These are phyloP conservation scores for Tursiops truncatus DNA, from an alignment of 2,113 vertebrate species.

Conservation along the genomic window DNA sequence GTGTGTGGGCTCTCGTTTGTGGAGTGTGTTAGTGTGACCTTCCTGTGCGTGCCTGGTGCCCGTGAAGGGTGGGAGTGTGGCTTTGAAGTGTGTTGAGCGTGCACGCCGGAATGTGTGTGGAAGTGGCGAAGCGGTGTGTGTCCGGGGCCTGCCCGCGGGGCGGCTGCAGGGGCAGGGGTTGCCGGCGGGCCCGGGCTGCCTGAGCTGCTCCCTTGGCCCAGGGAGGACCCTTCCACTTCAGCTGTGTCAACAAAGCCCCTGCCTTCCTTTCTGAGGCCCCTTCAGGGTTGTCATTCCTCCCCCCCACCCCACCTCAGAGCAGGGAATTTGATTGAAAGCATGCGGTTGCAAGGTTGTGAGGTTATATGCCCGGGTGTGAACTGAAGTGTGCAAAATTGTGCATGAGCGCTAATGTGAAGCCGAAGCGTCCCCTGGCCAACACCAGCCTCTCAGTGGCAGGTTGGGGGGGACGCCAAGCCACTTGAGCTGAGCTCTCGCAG, in stretches of 20 bases:
- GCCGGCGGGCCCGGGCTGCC: not conserved
- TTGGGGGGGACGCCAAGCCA: not conserved
- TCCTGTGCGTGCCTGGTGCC: not conserved
- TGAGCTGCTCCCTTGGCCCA: not conserved
- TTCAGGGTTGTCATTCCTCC: not conserved
- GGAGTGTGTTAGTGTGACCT: not conserved
- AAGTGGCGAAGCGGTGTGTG: not conserved
- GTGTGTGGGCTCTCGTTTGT: not conserved
- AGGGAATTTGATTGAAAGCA: not conserved
- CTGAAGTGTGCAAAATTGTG: not conserved
- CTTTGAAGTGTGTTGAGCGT: not conserved
- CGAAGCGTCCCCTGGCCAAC: not conserved
- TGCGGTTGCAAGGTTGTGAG: not conserved
- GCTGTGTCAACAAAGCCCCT: slow-evolving; percentile 61
- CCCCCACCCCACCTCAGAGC: accelerated
- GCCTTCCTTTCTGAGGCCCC: slow-evolving; percentile 2
- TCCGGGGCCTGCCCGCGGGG: not conserved
- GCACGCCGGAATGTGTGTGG: not conserved
- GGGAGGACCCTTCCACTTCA: slow-evolving; percentile 33
- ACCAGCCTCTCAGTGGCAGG: not conserved
- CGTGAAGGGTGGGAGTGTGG: not conserved
- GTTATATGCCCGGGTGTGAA: not conserved
- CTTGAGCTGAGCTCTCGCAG: not conserved
- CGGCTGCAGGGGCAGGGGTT: not conserved
- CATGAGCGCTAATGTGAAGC: not conserved